Evolutionary conservation across 2,888 invertebrate species (phyloP), one percentile per base, ranked within the genome.

Genomic region (Embidobia sp.): DNA sequence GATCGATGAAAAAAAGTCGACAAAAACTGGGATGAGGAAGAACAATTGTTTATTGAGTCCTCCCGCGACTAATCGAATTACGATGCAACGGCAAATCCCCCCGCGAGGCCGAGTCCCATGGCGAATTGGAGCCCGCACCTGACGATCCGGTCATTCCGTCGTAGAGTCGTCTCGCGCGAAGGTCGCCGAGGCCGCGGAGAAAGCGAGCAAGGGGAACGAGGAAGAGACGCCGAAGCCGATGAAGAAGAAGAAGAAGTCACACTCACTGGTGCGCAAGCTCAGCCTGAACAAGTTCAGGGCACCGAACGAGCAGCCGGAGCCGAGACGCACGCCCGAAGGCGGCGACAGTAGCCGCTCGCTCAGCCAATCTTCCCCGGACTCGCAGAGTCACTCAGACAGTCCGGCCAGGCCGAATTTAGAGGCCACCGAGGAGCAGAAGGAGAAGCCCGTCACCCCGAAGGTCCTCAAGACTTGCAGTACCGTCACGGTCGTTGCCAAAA

Each of bases 321-420:
- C 79, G 10, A 74, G 87, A 49, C 84, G 84, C 67, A 85, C 85
- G 73, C 86, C 86, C 48, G 88, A 87, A 70, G 87, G 87, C 82
- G 87, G 87, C 57, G 86, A 88, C 78, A 86, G 86, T 31, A 87
- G 87, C 27, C 82, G 84, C 7, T 86, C 87, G 16, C 83, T 81
- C 77, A 87, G 86, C 79, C 87, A 85, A 82, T 88, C 88, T 75
- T 86, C 88, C 49, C 87, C 86, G 75, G 87, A 88, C 26, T 88
- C 87, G 59, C 82, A 85, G 10, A 80, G 83, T 42, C 81, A 82
- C 48, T 79, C 83, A 66, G 84, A 85, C 72, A 81, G 83, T 63
- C 78, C 85, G 59, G 70, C 79, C 26, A 78, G 77, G 69, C 59
- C 69, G 18, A 67, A 49, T 31, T 40, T 57, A 2, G 70, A 70